phyloP scores from a whole-genome alignment of 2,113 vertebrate species.

The Rana temporaria region DNA sequence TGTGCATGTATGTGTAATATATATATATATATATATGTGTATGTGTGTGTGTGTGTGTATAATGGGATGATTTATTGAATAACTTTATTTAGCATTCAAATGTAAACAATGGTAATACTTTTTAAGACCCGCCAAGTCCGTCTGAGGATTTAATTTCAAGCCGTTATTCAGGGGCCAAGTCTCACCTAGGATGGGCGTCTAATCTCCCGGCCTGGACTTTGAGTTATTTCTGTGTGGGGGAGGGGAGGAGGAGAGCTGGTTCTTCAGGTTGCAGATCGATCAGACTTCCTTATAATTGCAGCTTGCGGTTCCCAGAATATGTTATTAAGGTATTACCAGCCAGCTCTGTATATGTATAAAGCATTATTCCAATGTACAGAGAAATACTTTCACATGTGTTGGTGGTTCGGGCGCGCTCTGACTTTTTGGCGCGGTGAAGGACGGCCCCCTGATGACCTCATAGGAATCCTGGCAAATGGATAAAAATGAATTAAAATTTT shows the following conservation, averaged over 20 bases:
- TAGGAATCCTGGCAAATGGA: background rate
- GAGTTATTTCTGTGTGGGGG: background rate
- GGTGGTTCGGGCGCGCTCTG: too few species aligned
- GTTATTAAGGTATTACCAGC: conserved; percentile 41
- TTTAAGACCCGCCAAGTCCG: too few species aligned
- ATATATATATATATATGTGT: too few species aligned
- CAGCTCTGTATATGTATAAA: background rate
- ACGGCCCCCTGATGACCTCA: too few species aligned
- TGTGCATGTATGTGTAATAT: too few species aligned
- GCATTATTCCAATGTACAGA: background rate
- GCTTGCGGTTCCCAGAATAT: conserved; percentile 1
- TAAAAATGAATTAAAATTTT: background rate
- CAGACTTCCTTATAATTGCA: background rate
- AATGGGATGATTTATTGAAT: too few species aligned
- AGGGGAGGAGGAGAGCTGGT: background rate
- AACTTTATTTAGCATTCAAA: too few species aligned
- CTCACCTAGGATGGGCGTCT: background rate
- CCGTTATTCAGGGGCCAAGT: background rate
- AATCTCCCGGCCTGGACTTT: conserved; percentile 19
- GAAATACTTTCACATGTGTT: background rate
- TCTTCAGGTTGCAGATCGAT: conserved; percentile 2
- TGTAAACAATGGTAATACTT: too few species aligned
- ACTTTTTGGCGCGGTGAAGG: too few species aligned
- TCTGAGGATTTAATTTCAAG: too few species aligned
- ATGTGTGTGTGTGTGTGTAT: too few species aligned